A percentile compares a stretch with the other conserved stretches of the same genome.
Evolutionary conservation across 2,888 invertebrate species (phyloP).

Genomic region (Myathropa florea): DNA sequence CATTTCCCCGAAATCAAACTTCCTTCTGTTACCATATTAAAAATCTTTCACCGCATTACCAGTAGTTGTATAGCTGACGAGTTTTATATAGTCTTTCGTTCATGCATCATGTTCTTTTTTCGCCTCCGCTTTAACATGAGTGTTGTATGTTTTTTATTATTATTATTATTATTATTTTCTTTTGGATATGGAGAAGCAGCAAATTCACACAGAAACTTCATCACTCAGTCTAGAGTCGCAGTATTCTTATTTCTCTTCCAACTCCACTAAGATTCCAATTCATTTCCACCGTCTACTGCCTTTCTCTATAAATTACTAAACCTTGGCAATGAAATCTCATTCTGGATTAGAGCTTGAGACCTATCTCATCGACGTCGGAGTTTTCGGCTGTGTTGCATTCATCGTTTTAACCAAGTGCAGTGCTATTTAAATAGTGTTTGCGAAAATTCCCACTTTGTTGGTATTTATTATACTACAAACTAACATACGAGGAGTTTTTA

Average conservation of each 20-base stretch:
- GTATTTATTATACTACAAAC: no score
- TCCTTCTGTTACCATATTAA: slow-evolving; percentile 57
- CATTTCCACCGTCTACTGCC: slow-evolving; percentile 74
- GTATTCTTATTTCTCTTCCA: slow-evolving; percentile 66
- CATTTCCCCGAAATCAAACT: slow-evolving; percentile 56
- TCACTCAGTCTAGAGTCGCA: slow-evolving; percentile 39
- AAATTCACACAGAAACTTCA: slow-evolving; percentile 51
- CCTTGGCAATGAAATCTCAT: slow-evolving; percentile 81
- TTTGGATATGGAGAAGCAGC: slow-evolving; percentile 46
- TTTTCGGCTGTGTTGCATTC: slow-evolving; percentile 30
- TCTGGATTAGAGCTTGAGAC: slow-evolving; percentile 79
- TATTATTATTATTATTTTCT: slow-evolving; percentile 15
- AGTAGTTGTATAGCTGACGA: slow-evolving; percentile 45
- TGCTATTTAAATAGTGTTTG: background rate
- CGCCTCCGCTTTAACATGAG: slow-evolving; percentile 31
- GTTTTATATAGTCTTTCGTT: slow-evolving; percentile 49
- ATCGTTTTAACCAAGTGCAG: slow-evolving; percentile 14
- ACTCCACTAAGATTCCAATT: slow-evolving; percentile 41
- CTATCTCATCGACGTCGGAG: slow-evolving; percentile 76
- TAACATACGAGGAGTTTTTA: no score
- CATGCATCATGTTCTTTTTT: slow-evolving; percentile 46
- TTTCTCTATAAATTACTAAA: slow-evolving; percentile 81
- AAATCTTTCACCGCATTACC: slow-evolving; percentile 57
- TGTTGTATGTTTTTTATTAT: slow-evolving; percentile 27
- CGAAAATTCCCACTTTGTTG: background rate